Evolutionary conservation across 2,113 vertebrate genomes (phyloP), one percentile per base, ranked within the genome.

Genomic region (Orycteropus afer): DNA sequence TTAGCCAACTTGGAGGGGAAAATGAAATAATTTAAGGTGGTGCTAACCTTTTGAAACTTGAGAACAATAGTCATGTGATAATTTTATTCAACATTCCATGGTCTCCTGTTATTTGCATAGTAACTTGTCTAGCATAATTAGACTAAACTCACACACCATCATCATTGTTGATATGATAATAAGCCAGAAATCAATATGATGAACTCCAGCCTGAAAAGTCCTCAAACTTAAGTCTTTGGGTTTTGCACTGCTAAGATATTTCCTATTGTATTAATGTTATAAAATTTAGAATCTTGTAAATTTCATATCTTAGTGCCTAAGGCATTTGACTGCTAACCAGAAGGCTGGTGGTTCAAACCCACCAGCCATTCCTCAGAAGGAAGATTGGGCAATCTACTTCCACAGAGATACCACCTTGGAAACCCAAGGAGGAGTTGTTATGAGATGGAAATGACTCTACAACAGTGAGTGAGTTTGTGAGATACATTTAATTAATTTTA

Each of bases 261-360:
- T 95, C 22, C 22, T 59, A 37, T 53, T 45, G 7, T 90, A 57
- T 53, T 74, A 42, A 22, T 74, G 42, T 76, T 86, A 84, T 63
- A 79, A 95, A 91, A 87, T 86, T 76, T 83, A 86, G 57, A 71
- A 81, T 22, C 18, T 93, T 94, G 71, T 73, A 69, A 27, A 77
- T 82, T 79, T 74, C 29, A 89, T n/a, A n/a, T n/a, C n/a, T n/a
- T n/a, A n/a, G n/a, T n/a, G n/a, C n/a, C n/a, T n/a, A n/a, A n/a
- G n/a, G n/a, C n/a, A n/a, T n/a, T n/a, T n/a, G n/a, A n/a, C n/a
- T n/a, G n/a, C n/a, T n/a, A n/a, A n/a, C n/a, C n/a, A n/a, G n/a
- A n/a, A n/a, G n/a, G n/a, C n/a, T n/a, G n/a, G n/a, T n/a, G n/a
- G n/a, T n/a, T n/a, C n/a, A n/a, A n/a, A n/a, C n/a, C n/a, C n/a